Evolutionary conservation across 2,797 vertebrate genomes (phyloP), one percentile per base, ranked within the genome.

Genomic region (Aphelocoma californica): DNA sequence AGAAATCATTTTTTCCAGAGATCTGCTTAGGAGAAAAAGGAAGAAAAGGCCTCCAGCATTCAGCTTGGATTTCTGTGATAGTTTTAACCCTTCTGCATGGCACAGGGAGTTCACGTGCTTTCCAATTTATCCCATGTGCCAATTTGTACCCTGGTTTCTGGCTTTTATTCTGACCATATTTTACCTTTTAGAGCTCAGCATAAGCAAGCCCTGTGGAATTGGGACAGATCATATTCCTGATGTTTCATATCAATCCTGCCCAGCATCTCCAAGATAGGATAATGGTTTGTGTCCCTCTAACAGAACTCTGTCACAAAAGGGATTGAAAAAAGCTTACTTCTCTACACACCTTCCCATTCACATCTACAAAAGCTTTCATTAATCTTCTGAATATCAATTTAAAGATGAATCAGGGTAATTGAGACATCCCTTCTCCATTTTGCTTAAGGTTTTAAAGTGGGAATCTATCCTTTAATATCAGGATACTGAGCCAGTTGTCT

Each of bases 1-100:
- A 86, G 38, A 93, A 86, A 90, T 86, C 53, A 60, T 84, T 95
- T 93, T 88, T 88, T 77, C 56, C n/a, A 67, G 31, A 70, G 34
- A 74, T 44, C 56, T 80, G 18, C 74, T 91, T 77, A 60, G 36
- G 21, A 93, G 38, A 24, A 86, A 91, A 89, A 77, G 54, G 54
- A 86, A 81, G 25, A 87, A 78, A 89, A 94, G 79, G 18, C 38
- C 56, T 96, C 42, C 57, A 92, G 69, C 81, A 71, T 61, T 91
- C 42, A 81, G 42, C 23, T 78, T 74, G 48, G 28, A 71, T 91
- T 87, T 87, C 45, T 82, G 67, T 60, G 60, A 47, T 65, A 71
- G 48, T 86, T 95, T 65, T 54, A 83, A 54, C 31, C 38, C 34
- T 64, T 89, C 71, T 83, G 54, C 51, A 72, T 29, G 45, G 58